Conservation (phyloP, 2,888 invertebrate species). For the Nycteola revayana region DNA sequence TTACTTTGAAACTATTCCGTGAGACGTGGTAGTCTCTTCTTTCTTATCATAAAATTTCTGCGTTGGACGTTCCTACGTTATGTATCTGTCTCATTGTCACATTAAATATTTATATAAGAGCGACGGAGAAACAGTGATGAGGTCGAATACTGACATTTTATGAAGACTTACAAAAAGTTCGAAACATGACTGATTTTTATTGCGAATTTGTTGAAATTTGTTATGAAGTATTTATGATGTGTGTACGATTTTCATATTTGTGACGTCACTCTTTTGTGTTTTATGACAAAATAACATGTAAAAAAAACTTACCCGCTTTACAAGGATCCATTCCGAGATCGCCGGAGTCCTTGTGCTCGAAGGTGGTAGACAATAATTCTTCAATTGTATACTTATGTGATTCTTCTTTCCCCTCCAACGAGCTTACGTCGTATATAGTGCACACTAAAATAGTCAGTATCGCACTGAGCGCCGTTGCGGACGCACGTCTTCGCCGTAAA, state of each 20-base stretch:
- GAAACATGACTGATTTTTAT: conserved; percentile 18
- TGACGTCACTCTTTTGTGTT: too few species aligned
- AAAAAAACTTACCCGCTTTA: conserved; percentile 88
- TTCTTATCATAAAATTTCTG: conserved; percentile 15
- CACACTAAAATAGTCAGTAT: conserved; percentile 54
- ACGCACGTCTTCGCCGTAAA: conserved; percentile 47
- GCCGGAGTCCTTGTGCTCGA: conserved; percentile 85
- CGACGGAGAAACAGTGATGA: conserved; percentile 15
- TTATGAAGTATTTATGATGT: too few species aligned
- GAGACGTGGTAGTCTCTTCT: conserved; percentile 1
- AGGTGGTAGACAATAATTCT: conserved; percentile 84
- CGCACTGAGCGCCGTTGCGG: conserved; percentile 42
- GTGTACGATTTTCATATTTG: too few species aligned
- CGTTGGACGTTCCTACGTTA: conserved; percentile 19
- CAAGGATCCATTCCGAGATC: conserved; percentile 93
- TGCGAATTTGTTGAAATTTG: not conserved
- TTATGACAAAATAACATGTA: not conserved
- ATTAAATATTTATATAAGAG: conserved; percentile 15
- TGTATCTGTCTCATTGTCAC: conserved; percentile 13
- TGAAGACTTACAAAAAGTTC: conserved; percentile 18
- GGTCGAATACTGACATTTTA: conserved; percentile 13
- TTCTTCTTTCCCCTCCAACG: conserved; percentile 56
- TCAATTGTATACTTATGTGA: conserved; percentile 84
- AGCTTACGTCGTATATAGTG: conserved; percentile 41
- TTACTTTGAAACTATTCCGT: conserved; percentile 8